Evolutionary conservation across 2,113 vertebrate genomes (phyloP).

Genomic region (Melanerpes formicivorus): DNA sequence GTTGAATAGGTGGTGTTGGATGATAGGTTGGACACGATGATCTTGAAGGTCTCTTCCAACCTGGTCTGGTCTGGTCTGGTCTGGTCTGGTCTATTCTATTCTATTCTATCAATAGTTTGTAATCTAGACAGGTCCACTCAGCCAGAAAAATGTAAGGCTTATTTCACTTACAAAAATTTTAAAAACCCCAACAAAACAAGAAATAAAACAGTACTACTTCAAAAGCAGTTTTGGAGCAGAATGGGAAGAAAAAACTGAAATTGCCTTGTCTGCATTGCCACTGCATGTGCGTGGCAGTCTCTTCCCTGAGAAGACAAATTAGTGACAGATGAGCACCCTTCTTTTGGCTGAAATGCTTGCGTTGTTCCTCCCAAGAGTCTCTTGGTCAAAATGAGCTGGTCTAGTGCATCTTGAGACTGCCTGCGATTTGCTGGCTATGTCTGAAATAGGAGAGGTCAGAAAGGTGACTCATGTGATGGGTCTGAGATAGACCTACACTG

Average conservation of each 20-base stretch:
- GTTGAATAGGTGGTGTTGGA: too few relatives aligned
- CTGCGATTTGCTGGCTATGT: neutral
- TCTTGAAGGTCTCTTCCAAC: too few relatives aligned
- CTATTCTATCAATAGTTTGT: neutral
- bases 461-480: neutral
- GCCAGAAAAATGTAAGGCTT: neutral
- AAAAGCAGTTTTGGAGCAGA: neutral
- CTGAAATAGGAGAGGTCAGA: neutral
- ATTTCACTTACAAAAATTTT: neutral
- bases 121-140: neutral
- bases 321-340: neutral
- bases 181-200: accelerated
- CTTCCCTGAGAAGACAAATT: neutral
- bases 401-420: neutral
- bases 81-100: too few relatives aligned
- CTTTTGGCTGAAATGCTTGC: neutral
- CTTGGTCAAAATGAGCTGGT: neutral
- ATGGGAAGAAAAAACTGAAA: neutral
- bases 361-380: neutral
- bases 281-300: neutral
- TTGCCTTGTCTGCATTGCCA: neutral
- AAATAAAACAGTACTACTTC: neutral
- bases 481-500: neutral
- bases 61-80: too few relatives aligned
- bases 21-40: too few relatives aligned